Evolutionary conservation across 2,113 vertebrate species (phyloP), one percentile per base, ranked within the genome.

Genomic region (Phyllostomus hastatus): DNA sequence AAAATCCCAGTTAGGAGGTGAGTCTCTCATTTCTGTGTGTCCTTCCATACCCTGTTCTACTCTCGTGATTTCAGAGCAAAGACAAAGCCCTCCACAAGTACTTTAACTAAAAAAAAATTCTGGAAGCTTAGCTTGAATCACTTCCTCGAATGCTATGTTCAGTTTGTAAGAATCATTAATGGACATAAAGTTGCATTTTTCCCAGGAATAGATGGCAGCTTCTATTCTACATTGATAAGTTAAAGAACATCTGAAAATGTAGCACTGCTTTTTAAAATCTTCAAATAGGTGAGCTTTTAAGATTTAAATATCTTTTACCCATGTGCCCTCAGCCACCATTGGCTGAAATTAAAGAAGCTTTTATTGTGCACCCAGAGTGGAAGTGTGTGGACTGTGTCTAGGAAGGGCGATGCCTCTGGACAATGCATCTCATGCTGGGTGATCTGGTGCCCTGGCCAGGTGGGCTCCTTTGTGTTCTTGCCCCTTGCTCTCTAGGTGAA

Each of bases 1-100:
- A 99, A 99, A 98, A 99, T 99, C 97, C 99, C 99, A 72, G 99
- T 99, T 11, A 98, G 99, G 97, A 99, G 99, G 99, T 99, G 98
- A 99, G 99, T 88, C 35, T 3, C 2, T 64, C 38, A 8, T 33
- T 94, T 57, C n/a, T 79, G 0, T 11, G 7, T 50, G 24, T 12
- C 9, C 54, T 31, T 31, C 14, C 7, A 10, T 75, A 20, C 6
- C 20, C 33, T 64, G 14, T 12, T 87, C 7, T 4, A 5, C 67
- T 16, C n/a, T 73, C 26, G 0, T 70, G 35, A 59, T 14, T 16
- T 31, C 80, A 87, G 43, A 57, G 41, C 59, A 50, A 35, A 75
- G 43, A 91, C 19, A 17, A 7, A 26, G 31, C 16, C 41, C 22
- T 43, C 41, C 17, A 15, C 17, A 22, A 33, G 48, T 52, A 43